A percentile compares a stretch with the other conserved stretches of the same genome.
Evolutionary conservation across 2,113 vertebrate genomes (phyloP).

Genomic region (Notarius lentiginosus): DNA sequence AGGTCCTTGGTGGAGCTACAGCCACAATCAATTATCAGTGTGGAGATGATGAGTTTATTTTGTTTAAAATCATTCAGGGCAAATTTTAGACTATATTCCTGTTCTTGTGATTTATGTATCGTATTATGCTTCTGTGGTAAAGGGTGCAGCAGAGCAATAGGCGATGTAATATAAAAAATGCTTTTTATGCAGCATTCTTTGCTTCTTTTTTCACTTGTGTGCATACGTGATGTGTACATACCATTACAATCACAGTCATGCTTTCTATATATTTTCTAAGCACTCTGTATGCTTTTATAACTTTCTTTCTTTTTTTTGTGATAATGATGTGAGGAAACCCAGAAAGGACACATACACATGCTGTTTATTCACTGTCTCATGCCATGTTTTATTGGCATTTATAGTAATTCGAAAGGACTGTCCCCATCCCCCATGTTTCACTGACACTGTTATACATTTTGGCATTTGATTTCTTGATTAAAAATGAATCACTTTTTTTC

Average conservation of each 20-base stretch:
- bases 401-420: neutral
- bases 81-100: neutral
- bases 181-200: neutral
- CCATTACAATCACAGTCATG: neutral
- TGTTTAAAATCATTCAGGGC: neutral
- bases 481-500: neutral
- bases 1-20: neutral
- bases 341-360: too few species aligned
- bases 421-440: neutral
- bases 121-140: neutral
- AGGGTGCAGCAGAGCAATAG: neutral
- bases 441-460: neutral
- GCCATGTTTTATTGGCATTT: neutral
- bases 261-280: neutral
- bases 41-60: neutral
- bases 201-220: neutral
- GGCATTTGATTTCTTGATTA: neutral
- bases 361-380: neutral
- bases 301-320: too few species aligned
- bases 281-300: neutral
- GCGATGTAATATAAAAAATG: neutral
- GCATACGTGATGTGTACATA: neutral
- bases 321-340: neutral
- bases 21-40: neutral
- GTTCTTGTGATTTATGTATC: neutral